Conservation (phyloP, 37 sponge, comb jelly and placozoan genomes). For the Oopsacas minuta region DNA sequence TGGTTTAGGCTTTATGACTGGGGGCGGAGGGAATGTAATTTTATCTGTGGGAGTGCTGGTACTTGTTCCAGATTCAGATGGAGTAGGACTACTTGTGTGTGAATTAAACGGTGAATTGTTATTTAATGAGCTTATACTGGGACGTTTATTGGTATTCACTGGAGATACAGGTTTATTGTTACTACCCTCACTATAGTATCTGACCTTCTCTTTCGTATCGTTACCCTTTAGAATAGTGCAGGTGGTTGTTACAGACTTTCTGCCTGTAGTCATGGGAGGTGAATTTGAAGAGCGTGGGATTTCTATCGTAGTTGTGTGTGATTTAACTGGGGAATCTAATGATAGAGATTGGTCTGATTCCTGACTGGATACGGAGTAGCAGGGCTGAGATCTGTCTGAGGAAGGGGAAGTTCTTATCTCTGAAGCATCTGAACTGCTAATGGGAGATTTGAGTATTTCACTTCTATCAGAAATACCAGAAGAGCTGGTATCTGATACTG, state of each 20-base stretch:
- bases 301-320: neutral
- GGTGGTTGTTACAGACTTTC: neutral
- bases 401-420: neutral
- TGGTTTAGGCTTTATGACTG: neutral
- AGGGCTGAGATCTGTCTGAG: neutral
- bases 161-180: neutral
- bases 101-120: neutral
- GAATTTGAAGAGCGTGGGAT: neutral
- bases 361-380: neutral
- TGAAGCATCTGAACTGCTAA: neutral
- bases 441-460: neutral
- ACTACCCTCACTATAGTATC: neutral
- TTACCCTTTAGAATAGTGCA: neutral
- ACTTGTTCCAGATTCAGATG: neutral
- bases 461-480: neutral
- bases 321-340: neutral
- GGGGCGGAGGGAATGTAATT: neutral
- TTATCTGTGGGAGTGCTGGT: neutral
- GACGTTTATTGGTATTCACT: neutral
- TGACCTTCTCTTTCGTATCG: neutral
- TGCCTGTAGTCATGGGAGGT: neutral
- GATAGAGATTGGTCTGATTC: neutral
- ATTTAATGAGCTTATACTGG: neutral
- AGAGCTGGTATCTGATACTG: neutral
- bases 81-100: neutral